phyloP scores from a whole-genome alignment of 2,797 vertebrate genomes.

The Neoniphon sammara region DNA sequence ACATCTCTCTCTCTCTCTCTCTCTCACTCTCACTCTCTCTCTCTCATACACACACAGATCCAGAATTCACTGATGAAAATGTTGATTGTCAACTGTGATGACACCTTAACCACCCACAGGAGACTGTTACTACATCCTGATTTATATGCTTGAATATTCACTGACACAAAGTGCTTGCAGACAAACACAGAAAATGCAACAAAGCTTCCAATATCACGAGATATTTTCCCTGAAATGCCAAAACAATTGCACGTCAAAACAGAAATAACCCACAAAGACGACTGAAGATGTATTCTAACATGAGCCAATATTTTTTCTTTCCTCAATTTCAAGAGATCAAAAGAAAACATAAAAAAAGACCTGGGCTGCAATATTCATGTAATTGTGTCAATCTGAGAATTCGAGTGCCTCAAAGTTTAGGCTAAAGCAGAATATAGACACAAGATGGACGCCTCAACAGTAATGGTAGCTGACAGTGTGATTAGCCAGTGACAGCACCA shows the following conservation, averaged over 20 bases:
- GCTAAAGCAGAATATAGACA: constrained; percentile 61
- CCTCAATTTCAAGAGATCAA: constrained; percentile 3
- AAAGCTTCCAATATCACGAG: constrained; percentile 2
- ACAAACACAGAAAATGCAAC: background rate
- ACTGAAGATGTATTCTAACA: background rate
- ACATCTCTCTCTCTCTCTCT: constrained; percentile 22
- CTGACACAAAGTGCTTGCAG: background rate
- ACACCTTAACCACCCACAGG: constrained; percentile 52
- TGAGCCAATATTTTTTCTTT: background rate
- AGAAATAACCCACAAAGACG: constrained; percentile 8
- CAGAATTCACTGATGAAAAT: constrained; percentile 42
- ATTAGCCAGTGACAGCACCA: constrained; percentile 81
- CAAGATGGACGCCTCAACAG: constrained; percentile 73
- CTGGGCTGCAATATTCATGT: constrained; percentile 38
- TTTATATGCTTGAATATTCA: constrained; percentile 22
- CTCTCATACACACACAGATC: background rate
- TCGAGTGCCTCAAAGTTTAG: constrained; percentile 72
- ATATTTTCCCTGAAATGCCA: background rate
- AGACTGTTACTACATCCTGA: constrained; percentile 47
- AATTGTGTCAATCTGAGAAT: constrained; percentile 67
- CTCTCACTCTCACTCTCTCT: background rate
- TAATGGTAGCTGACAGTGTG: constrained; percentile 82
- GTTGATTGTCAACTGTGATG: constrained; percentile 54
- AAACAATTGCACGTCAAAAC: constrained; percentile 26
- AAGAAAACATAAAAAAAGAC: constrained; percentile 2